Conservation (phyloP, 2,888 invertebrate species). For the Escarpia spicata region DNA sequence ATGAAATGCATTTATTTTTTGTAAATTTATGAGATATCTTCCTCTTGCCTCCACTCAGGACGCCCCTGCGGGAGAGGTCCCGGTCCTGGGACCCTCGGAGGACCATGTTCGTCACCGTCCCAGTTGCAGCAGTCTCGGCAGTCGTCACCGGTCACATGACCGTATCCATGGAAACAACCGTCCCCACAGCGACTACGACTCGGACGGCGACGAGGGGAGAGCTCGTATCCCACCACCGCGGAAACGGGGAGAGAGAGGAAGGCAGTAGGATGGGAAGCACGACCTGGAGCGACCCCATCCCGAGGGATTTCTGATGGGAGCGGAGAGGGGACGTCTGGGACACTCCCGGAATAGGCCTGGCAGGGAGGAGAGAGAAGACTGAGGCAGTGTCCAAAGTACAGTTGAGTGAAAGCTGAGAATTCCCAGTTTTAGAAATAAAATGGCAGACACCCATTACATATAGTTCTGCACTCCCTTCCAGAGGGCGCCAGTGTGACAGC, state of each 20-base stretch:
- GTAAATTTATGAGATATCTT: neutral
- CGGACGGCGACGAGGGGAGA: too few species aligned
- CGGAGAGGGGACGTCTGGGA: slow-evolving; percentile 19
- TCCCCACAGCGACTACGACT: slow-evolving; percentile 22
- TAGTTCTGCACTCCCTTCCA: too few species aligned
- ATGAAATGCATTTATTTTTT: too few species aligned
- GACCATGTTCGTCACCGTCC: slow-evolving; percentile 36
- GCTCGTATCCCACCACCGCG: neutral
- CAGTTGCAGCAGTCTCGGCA: slow-evolving; percentile 39
- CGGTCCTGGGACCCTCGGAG: neutral
- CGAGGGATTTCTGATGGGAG: slow-evolving; percentile 18
- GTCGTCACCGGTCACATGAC: slow-evolving; percentile 32
- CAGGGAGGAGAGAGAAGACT: neutral
- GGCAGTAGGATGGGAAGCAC: neutral
- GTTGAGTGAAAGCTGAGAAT: too few species aligned
- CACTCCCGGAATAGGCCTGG: neutral
- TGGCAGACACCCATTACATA: too few species aligned
- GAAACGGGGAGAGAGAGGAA: slow-evolving; percentile 26
- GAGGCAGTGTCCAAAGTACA: neutral
- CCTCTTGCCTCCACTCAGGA: neutral
- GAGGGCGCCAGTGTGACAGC: too few species aligned
- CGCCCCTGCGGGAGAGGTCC: neutral
- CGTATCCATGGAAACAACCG: slow-evolving; percentile 28
- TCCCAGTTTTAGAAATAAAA: too few species aligned
- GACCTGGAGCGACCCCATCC: slow-evolving; percentile 22